Conservation (phyloP, 2,888 invertebrate genomes). For the Temnothorax rugatulus region DNA sequence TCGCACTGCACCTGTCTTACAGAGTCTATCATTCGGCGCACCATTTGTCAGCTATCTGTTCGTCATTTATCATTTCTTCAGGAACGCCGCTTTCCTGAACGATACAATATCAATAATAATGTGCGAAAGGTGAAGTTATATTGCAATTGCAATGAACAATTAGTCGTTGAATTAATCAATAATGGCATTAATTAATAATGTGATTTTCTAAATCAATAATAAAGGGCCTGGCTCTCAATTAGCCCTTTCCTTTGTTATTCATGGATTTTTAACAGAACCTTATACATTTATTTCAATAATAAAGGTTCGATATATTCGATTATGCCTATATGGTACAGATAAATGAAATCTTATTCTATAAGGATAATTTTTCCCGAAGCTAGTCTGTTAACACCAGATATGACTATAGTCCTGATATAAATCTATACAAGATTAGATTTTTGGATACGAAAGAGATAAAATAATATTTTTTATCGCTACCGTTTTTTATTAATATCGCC, state of each 20-base stretch:
- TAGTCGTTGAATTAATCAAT: background rate
- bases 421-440: background rate
- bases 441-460: background rate
- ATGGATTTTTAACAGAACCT: no score
- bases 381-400: background rate
- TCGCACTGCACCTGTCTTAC: conserved; percentile 23
- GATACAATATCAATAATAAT: background rate
- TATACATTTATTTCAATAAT: background rate
- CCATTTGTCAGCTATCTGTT: conserved; percentile 33
- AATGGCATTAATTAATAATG: background rate
- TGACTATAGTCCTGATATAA: background rate
- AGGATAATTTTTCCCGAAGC: background rate
- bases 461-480: background rate
- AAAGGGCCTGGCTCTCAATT: no score
- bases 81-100: background rate
- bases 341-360: background rate
- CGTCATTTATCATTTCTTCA: conserved; percentile 19
- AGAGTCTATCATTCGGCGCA: background rate
- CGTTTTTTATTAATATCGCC: no score
- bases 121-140: background rate
- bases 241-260: no score
- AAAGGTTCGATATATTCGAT: background rate
- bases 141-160: background rate
- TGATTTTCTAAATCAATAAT: background rate
- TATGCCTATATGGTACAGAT: background rate